phyloP scores from a whole-genome alignment of 2,888 invertebrate species.

The Volucella inflata region DNA sequence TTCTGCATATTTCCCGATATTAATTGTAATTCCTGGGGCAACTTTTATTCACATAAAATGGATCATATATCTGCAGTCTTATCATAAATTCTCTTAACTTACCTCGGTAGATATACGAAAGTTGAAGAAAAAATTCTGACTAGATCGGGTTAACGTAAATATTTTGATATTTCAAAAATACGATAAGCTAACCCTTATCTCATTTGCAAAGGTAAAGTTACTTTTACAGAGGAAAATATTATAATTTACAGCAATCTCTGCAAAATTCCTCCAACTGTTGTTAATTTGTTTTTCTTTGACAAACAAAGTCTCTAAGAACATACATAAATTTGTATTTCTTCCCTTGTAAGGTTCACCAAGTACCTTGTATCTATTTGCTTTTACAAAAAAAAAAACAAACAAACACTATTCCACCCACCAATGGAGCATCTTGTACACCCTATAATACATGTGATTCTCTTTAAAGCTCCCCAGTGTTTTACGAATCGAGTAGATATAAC shows the following conservation, averaged over 20 bases:
- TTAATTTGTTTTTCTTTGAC: constrained; percentile 7
- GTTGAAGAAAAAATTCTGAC: too few species aligned
- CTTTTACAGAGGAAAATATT: constrained; percentile 21
- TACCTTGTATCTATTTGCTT: constrained; percentile 39
- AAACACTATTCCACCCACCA: constrained; percentile 14
- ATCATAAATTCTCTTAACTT: too few species aligned
- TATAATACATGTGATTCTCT: constrained; percentile 20
- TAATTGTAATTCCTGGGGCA: too few species aligned
- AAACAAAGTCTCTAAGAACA: constrained; percentile 17
- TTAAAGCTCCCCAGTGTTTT: constrained; percentile 9
- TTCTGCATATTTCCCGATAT: too few species aligned
- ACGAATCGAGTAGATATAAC: too few species aligned
- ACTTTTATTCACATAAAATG: too few species aligned
- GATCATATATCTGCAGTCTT: too few species aligned
- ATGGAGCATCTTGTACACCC: constrained; percentile 28
- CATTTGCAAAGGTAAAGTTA: constrained; percentile 18
- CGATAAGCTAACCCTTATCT: too few species aligned
- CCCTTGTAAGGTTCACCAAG: constrained; percentile 20
- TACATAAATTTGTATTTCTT: constrained; percentile 18
- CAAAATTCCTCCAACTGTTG: background rate
- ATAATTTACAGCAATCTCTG: constrained; percentile 20
- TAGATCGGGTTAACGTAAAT: too few species aligned
- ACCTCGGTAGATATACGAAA: too few species aligned
- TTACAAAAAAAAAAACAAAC: constrained; percentile 26
- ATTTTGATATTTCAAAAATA: too few species aligned